Evolutionary conservation across 2,888 invertebrate genomes (phyloP).

Genomic region (Crossocerus cetratus): DNA sequence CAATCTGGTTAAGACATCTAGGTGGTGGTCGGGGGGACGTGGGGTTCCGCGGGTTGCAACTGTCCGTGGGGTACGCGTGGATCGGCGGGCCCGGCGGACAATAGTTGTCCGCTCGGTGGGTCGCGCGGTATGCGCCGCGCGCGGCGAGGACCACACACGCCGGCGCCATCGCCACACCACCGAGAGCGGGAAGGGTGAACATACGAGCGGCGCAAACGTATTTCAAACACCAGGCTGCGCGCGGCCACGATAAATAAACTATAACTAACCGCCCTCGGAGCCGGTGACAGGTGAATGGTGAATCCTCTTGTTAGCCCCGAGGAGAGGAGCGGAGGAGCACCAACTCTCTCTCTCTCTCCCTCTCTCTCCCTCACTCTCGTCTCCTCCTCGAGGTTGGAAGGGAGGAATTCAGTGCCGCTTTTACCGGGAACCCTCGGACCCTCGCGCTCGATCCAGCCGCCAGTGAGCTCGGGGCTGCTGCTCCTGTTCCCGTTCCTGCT

Average conservation of each 20-base stretch:
- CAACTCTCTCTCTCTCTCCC: conserved; percentile 7
- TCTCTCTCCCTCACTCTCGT: neutral
- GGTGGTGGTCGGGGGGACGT: too few relatives aligned
- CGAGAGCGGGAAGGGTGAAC: conserved; percentile 65
- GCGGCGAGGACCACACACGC: conserved; percentile 72
- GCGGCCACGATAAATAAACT: conserved; percentile 76
- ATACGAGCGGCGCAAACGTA: conserved; percentile 70
- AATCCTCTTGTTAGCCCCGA: conserved; percentile 73
- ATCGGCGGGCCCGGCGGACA: conserved; percentile 53
- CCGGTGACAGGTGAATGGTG: conserved; percentile 76
- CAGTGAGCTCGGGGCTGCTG: neutral
- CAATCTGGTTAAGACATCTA: conserved; percentile 74
- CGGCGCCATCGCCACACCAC: conserved; percentile 72
- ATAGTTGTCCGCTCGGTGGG: conserved; percentile 68
- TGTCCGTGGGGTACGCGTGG: conserved; percentile 39
- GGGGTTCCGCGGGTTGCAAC: conserved; percentile 34
- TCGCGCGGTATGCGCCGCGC: conserved; percentile 67
- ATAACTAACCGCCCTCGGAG: conserved; percentile 75
- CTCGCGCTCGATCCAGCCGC: conserved; percentile 32
- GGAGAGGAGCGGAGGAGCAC: conserved; percentile 38
- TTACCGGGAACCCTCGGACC: conserved; percentile 54
- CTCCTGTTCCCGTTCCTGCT: neutral
- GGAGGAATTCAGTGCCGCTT: conserved; percentile 50
- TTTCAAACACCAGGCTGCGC: conserved; percentile 71
- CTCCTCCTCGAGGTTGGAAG: conserved; percentile 22